Evolutionary conservation across 2,888 invertebrate genomes (phyloP), one percentile per base, ranked within the genome.

Genomic region (Criorhina ranunculi): DNA sequence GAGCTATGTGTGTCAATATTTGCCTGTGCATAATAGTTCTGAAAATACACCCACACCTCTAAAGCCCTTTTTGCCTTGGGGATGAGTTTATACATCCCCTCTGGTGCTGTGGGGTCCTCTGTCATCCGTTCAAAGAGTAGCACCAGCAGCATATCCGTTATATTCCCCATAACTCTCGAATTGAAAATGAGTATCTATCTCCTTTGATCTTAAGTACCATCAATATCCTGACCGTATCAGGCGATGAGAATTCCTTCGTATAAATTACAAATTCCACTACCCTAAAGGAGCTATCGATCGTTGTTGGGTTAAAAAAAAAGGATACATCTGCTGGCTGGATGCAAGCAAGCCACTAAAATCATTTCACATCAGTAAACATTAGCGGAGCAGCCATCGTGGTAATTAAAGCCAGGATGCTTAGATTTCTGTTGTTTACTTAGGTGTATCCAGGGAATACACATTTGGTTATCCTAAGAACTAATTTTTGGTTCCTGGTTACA

Each of bases 201-300:
- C 64, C 59, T 66, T 82, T 82, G 77, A 82, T 82, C 77, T 82
- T 77, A 82, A 72, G 59, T 66, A 64, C 64, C 44, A 40, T 77
- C 62, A 81, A 62, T 69, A 51, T 70, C 62, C 33, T 57, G 62
- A 9, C 60, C 37, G 35, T 60, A 62, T 81, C 62, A 66, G 64
- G 57, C 69, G 62, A 81, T 76, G 55, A 9, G 33, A 55, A 69
- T 80, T 80, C 17, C 60, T 76, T 57, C 57, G 55, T 55, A 62
- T 76, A 69, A 62, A 62, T 76, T 62, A 49, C 69, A 80, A 67
- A 67, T 69, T 57, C 33, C 62, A 51, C 49, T 46, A 33, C 15
- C 5, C 12, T 15, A 15, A 29, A n/a, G 70, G 35, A 35, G 9
- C 37, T 12, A 69, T 72, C 60, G 51, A 72, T 72, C 40, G 24